These are phyloP conservation scores for Dermolepida albohirtum DNA, from an alignment of 2,888 invertebrate species.

Conservation along the genomic window DNA sequence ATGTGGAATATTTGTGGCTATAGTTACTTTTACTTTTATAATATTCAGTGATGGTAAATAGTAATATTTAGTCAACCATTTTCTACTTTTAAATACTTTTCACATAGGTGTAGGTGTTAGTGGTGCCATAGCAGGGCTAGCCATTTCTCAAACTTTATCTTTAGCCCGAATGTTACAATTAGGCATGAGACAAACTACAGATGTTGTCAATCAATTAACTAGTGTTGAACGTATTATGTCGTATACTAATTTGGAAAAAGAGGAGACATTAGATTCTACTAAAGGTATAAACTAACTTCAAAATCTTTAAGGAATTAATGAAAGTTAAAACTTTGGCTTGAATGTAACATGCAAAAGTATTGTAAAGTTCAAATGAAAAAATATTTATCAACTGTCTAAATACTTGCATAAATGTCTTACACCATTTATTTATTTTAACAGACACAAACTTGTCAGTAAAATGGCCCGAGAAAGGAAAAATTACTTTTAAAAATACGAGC, in stretches of 20 bases:
- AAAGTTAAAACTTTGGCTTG: too few species aligned
- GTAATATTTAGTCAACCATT: neutral
- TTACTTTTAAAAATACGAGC: conserved; percentile 71
- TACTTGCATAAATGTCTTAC: too few species aligned
- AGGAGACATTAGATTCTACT: conserved; percentile 70
- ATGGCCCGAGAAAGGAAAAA: conserved; percentile 72
- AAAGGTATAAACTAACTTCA: conserved; percentile 11
- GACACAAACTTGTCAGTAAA: conserved; percentile 70
- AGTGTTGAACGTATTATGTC: conserved; percentile 83
- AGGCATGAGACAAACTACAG: conserved; percentile 81
- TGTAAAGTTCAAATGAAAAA: too few species aligned
- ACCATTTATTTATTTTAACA: conserved; percentile 54
- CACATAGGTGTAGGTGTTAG: conserved; percentile 56
- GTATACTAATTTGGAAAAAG: conserved; percentile 78
- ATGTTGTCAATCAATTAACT: conserved; percentile 77
- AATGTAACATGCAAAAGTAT: too few species aligned
- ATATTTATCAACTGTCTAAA: too few species aligned
- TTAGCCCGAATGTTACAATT: conserved; percentile 83
- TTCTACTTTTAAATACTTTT: too few species aligned
- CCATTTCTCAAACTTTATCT: conserved; percentile 76
- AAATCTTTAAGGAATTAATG: too few species aligned
- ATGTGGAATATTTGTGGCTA: conserved; percentile 70
- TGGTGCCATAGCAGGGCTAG: conserved; percentile 74
- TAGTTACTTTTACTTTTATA: conserved; percentile 74
- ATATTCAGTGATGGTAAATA: conserved; percentile 66